These are phyloP conservation scores for Delia radicum DNA, from an alignment of 1,140 invertebrate species.

Conservation along the genomic window DNA sequence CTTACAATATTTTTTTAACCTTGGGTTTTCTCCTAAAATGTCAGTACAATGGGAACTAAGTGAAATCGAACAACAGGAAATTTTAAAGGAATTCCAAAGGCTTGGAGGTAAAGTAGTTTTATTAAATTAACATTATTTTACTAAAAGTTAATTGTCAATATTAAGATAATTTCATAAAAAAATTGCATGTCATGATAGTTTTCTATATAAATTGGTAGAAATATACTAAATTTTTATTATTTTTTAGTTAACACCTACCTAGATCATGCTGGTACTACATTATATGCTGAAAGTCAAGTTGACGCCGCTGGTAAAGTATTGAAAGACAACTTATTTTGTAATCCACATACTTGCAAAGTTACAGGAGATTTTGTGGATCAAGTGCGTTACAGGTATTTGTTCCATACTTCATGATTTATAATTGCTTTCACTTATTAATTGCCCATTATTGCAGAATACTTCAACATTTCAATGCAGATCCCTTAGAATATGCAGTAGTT, in stretches of 20 bases:
- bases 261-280: conserved; percentile 86
- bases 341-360: conserved; percentile 83
- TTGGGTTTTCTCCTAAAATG: neutral
- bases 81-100: conserved; percentile 17
- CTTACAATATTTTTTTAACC: neutral
- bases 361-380: conserved; percentile 80
- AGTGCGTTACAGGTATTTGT: conserved; percentile 69
- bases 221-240: neutral
- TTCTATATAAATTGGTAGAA: neutral
- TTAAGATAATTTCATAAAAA: neutral
- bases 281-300: conserved; percentile 79
- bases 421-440: neutral
- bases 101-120: conserved; percentile 2
- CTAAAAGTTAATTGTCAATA: neutral
- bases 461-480: conserved; percentile 78
- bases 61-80: neutral
- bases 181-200: neutral
- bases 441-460: conserved; percentile 66
- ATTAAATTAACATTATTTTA: neutral
- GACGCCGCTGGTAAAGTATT: conserved; percentile 67
- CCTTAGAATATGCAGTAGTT: conserved; percentile 80
- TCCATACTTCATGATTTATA: conserved; percentile 12
- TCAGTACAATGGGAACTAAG: conserved; percentile 10
- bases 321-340: conserved; percentile 73
- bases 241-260: conserved; percentile 64